phyloP scores from a whole-genome alignment of 2,113 vertebrate species.

The Halcyon senegalensis region DNA sequence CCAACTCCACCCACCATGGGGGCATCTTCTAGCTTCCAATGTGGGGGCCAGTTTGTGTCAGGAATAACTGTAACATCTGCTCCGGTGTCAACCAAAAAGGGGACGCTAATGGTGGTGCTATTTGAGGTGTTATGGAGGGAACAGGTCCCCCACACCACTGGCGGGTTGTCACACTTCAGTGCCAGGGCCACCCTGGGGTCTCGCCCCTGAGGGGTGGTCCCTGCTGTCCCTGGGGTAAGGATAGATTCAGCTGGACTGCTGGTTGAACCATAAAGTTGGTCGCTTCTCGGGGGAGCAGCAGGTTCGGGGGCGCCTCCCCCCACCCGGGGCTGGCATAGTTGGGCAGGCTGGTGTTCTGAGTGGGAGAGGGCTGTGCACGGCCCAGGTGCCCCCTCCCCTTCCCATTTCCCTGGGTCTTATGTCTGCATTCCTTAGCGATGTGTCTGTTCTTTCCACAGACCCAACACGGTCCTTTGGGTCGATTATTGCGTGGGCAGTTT shows the following conservation, averaged over 20 bases:
- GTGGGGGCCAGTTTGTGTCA: not conserved
- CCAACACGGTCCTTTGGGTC: too few species aligned
- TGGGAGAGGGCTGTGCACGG: too few species aligned
- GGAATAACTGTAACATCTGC: not conserved
- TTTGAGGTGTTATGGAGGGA: not conserved
- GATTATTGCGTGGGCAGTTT: too few species aligned
- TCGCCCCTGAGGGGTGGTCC: not conserved
- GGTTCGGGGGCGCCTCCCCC: too few species aligned
- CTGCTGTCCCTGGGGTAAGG: not conserved
- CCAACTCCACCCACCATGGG: not conserved
- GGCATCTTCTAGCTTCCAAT: not conserved
- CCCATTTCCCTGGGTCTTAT: too few species aligned
- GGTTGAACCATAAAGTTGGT: not conserved
- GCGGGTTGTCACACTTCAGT: not conserved
- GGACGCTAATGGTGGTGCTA: not conserved
- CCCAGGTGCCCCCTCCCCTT: too few species aligned
- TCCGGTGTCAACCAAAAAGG: not conserved
- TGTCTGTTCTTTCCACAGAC: too few species aligned
- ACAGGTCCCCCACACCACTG: not conserved
- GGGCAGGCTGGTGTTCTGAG: too few species aligned
- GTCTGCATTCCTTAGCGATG: too few species aligned
- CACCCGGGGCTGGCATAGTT: too few species aligned
- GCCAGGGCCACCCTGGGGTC: not conserved
- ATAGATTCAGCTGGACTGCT: accelerated
- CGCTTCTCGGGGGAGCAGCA: too few species aligned